Evolutionary conservation across 2,113 vertebrate species (phyloP).

Genomic region (Podiceps cristatus): DNA sequence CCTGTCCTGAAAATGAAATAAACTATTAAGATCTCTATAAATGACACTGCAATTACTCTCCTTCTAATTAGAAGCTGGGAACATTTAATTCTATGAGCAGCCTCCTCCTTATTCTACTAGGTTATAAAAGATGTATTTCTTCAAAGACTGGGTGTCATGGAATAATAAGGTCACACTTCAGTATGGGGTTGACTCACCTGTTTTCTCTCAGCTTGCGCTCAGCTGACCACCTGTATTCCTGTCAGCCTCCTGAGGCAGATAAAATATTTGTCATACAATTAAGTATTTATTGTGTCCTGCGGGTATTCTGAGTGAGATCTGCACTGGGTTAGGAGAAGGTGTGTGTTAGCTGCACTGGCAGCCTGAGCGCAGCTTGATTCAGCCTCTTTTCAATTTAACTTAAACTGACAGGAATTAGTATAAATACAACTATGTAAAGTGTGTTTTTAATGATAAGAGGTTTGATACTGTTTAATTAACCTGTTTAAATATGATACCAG

Average conservation of each 20-base stretch:
- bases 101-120: background rate
- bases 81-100: background rate
- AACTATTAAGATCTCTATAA: slow-evolving; percentile 7
- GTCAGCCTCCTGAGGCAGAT: slow-evolving; percentile 5
- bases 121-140: slow-evolving; percentile 24
- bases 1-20: slow-evolving; percentile 9
- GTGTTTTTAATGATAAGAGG: background rate
- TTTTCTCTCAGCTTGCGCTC: background rate
- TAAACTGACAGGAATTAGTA: background rate
- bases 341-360: background rate
- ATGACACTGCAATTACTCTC: background rate
- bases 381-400: background rate
- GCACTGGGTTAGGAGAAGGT: background rate
- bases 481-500: background rate
- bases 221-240: slow-evolving; percentile 8
- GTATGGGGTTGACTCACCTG: slow-evolving; percentile 6
- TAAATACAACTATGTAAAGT: background rate
- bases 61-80: slow-evolving; percentile 25
- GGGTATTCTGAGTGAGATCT: background rate
- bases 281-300: slow-evolving; percentile 22
- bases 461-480: background rate
- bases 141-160: background rate
- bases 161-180: slow-evolving; percentile 11
- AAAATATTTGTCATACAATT: slow-evolving; percentile 3
- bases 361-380: background rate